These are phyloP conservation scores for Sialia sialis DNA, from an alignment of 2,113 vertebrate genomes.

Conservation along the genomic window DNA sequence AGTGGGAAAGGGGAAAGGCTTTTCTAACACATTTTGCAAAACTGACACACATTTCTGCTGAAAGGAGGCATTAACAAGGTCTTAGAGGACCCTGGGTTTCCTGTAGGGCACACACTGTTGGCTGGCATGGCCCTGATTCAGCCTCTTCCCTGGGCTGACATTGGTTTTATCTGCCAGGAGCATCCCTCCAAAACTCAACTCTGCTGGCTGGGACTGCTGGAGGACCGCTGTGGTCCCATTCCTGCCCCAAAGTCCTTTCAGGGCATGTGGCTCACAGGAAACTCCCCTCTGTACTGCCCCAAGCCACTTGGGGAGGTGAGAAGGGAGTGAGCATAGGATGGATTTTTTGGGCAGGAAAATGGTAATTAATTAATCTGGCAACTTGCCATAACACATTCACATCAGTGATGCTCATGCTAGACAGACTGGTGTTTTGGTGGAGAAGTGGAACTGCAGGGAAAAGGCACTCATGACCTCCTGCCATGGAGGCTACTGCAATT, in stretches of 20 bases:
- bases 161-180: neutral
- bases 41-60: neutral
- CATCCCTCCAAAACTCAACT: neutral
- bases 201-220: neutral
- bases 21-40: neutral
- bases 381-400: neutral
- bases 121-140: neutral
- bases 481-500: neutral
- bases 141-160: neutral
- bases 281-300: neutral
- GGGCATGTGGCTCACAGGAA: neutral
- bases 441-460: neutral
- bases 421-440: neutral
- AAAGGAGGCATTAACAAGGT: neutral
- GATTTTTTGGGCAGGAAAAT: neutral
- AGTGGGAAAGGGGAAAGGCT: neutral
- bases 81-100: neutral
- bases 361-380: rapidly evolving
- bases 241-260: neutral
- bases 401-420: neutral
- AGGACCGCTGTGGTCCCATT: neutral
- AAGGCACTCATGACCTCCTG: neutral
- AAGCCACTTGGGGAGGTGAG: rapidly evolving
- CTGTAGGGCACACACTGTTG: neutral
- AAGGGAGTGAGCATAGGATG: rapidly evolving